A percentile compares a stretch with the other conserved stretches of the same genome.
Evolutionary conservation across 1,140 invertebrate genomes (phyloP).

Genomic region (Branchinecta lindahli): DNA sequence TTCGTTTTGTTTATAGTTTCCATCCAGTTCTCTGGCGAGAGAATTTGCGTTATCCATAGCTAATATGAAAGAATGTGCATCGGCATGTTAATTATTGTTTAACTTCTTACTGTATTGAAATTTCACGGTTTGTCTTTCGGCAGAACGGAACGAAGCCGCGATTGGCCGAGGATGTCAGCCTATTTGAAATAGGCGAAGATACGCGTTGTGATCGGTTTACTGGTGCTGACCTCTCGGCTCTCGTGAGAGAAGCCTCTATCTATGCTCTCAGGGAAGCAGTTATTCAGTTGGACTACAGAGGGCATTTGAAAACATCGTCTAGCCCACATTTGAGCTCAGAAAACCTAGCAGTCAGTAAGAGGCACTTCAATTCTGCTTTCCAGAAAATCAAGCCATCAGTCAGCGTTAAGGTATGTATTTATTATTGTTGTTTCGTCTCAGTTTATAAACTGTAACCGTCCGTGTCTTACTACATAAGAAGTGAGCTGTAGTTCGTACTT

Average conservation of each 20-base stretch:
- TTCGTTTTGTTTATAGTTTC: too few relatives aligned
- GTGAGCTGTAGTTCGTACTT: too few relatives aligned
- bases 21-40: too few relatives aligned
- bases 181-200: slow-evolving; percentile 48
- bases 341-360: slow-evolving; percentile 35
- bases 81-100: too few relatives aligned
- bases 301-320: slow-evolving; percentile 23
- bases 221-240: slow-evolving; percentile 77
- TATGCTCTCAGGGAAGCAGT: slow-evolving; percentile 53
- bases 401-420: slow-evolving; percentile 42
- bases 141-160: slow-evolving; percentile 58
- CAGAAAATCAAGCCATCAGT: slow-evolving; percentile 64
- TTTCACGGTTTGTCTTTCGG: slow-evolving; percentile 21
- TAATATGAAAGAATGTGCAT: too few relatives aligned
- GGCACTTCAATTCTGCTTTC: slow-evolving; percentile 47
- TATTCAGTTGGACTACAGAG: slow-evolving; percentile 24
- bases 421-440: neutral
- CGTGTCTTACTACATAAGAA: too few relatives aligned
- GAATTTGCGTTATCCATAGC: too few relatives aligned
- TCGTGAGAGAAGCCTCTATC: slow-evolving; percentile 65
- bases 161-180: slow-evolving; percentile 55
- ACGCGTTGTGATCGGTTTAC: slow-evolving; percentile 58
- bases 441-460: neutral
- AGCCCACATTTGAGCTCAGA: slow-evolving; percentile 33
- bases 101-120: too few relatives aligned